phyloP scores from a whole-genome alignment of 2,888 invertebrate genomes.

The Cryptophagus acutangulus region DNA sequence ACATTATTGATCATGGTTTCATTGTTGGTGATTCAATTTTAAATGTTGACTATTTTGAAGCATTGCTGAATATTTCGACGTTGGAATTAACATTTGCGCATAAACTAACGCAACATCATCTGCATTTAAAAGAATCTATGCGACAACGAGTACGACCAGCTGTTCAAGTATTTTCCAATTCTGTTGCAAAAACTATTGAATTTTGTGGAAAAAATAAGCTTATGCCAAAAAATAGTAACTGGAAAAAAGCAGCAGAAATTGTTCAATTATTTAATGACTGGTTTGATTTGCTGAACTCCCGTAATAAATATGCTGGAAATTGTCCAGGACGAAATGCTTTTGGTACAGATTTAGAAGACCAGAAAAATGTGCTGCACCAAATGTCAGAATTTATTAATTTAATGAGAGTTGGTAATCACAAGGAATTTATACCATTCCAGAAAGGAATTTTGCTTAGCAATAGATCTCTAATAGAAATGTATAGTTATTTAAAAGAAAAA shows the following conservation, averaged over 20 bases:
- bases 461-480: constrained; percentile 12
- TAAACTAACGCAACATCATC: background rate
- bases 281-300: constrained; percentile 29
- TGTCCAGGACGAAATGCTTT: constrained; percentile 9
- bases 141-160: constrained; percentile 14
- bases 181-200: constrained; percentile 19
- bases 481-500: constrained; percentile 9
- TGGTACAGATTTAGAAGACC: background rate
- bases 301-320: constrained; percentile 16
- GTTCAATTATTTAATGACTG: constrained; percentile 22
- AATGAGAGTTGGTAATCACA: constrained; percentile 25
- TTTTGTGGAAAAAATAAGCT: background rate
- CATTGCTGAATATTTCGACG: background rate
- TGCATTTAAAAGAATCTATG: background rate
- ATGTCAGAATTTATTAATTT: constrained; percentile 8
- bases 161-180: constrained; percentile 21
- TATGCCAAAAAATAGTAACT: background rate
- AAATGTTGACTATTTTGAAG: constrained; percentile 4
- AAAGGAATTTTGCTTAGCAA: constrained; percentile 21
- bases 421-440: constrained; percentile 22
- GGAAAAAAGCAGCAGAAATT: constrained; percentile 2
- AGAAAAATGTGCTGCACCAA: background rate
- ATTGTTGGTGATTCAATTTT: constrained; percentile 15
- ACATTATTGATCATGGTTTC: constrained; percentile 23
- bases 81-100: background rate